Evolutionary conservation across 2,888 invertebrate species (phyloP).

Genomic region (Parnassius glacialis): DNA sequence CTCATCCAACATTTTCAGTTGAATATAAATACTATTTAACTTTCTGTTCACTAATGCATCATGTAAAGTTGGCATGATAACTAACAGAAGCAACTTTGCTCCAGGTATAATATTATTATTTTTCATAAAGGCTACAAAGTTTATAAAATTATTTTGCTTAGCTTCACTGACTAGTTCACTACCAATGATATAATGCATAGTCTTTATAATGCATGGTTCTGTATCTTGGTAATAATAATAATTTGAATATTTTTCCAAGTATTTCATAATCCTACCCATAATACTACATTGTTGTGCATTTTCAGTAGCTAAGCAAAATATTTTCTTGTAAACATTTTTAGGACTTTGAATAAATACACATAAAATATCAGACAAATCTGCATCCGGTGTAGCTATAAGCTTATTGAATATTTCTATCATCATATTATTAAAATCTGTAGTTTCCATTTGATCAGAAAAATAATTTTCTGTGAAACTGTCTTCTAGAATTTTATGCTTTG

Average conservation of each 20-base stretch:
- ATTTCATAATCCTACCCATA: constrained; percentile 57
- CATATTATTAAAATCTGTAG: constrained; percentile 43
- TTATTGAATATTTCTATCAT: constrained; percentile 66
- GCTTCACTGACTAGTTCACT: constrained; percentile 43
- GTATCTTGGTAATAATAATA: constrained; percentile 59
- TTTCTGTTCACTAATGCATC: constrained; percentile 51
- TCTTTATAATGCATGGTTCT: constrained; percentile 54
- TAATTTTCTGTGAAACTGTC: constrained; percentile 49
- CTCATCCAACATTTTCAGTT: constrained; percentile 49
- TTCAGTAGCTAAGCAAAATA: constrained; percentile 57
- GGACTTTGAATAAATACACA: constrained; percentile 65
- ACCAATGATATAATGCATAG: constrained; percentile 46
- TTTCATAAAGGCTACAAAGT: constrained; percentile 56
- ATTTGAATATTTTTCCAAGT: constrained; percentile 52
- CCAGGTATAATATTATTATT: constrained; percentile 45
- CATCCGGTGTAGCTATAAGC: constrained; percentile 46
- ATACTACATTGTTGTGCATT: constrained; percentile 55
- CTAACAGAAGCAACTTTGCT: constrained; percentile 53
- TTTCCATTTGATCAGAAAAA: constrained; percentile 46
- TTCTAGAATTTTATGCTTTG: constrained; percentile 51
- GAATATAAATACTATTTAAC: constrained; percentile 44
- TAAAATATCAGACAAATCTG: constrained; percentile 53
- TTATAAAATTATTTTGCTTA: constrained; percentile 50
- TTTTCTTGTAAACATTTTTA: constrained; percentile 50
- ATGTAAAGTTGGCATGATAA: constrained; percentile 66